Conservation (phyloP, 2,797 vertebrate species). For the Mormyrus proboscirostris region DNA sequence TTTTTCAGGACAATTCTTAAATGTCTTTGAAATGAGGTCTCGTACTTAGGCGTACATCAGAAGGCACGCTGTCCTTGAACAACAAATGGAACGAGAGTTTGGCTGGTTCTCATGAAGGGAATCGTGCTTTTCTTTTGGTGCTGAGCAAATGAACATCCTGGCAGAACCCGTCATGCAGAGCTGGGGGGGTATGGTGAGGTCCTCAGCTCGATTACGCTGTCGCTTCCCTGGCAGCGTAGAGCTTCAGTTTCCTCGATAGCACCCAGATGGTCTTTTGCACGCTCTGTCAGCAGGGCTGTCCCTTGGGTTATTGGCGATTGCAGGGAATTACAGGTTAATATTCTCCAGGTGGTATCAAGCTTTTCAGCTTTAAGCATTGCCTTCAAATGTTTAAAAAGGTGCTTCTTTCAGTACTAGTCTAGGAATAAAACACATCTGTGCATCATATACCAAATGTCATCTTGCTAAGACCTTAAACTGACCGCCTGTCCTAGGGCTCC, state of each 20-base stretch:
- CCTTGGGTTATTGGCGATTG: constrained; percentile 14
- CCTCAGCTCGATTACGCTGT: neutral
- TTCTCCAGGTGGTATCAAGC: constrained; percentile 36
- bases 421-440: constrained; percentile 26
- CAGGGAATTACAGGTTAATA: constrained; percentile 24
- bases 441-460: constrained; percentile 31
- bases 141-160: constrained; percentile 37
- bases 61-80: neutral
- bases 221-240: neutral
- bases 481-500: constrained; percentile 32
- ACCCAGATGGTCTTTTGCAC: neutral
- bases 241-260: neutral
- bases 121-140: constrained; percentile 37
- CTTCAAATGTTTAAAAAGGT: constrained; percentile 42
- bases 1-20: constrained; percentile 29
- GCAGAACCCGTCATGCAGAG: constrained; percentile 34
- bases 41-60: neutral
- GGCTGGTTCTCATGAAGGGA: neutral
- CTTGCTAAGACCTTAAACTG: constrained; percentile 21
- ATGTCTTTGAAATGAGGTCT: constrained; percentile 25
- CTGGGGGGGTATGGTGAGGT: constrained; percentile 31
- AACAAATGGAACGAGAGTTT: neutral
- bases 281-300: neutral
- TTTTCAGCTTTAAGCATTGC: constrained; percentile 23
- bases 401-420: constrained; percentile 40